A percentile compares a stretch with the other conserved stretches of the same genome.
These are phyloP conservation scores for Marcusenius ussheri DNA, from an alignment of 2,113 vertebrate species.

Conservation along the genomic window DNA sequence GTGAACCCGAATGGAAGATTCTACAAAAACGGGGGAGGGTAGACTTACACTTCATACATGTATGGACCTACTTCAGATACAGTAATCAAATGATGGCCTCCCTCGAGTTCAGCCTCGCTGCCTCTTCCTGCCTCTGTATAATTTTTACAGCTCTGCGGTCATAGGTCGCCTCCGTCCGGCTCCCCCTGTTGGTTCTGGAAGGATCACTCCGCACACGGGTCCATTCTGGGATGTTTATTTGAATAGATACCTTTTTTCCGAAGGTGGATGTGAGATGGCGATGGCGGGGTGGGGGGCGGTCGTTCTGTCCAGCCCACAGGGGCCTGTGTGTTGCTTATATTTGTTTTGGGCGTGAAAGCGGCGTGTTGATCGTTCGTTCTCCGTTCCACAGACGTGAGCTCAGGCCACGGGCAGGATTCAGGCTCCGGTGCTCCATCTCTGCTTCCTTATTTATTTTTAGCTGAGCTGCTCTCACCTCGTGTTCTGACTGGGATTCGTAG, in stretches of 20 bases:
- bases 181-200: not conserved
- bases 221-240: not conserved
- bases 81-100: not conserved
- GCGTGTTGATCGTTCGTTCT: not conserved
- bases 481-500: not conserved
- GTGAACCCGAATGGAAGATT: constrained; percentile 12
- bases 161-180: not conserved
- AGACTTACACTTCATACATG: constrained; percentile 1
- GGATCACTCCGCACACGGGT: not conserved
- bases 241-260: not conserved
- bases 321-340: not conserved
- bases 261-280: not conserved
- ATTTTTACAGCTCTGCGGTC: not conserved
- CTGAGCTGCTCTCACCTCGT: not conserved
- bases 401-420: not conserved
- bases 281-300: not conserved
- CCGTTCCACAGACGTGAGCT: not conserved
- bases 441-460: not conserved
- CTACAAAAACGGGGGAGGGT: constrained; percentile 20
- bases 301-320: not conserved
- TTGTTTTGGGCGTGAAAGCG: not conserved
- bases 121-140: not conserved
- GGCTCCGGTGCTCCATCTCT: not conserved
- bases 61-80: not conserved
- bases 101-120: not conserved